Conservation (phyloP, 2,888 invertebrate genomes). For the Pilophorus perplexus region DNA sequence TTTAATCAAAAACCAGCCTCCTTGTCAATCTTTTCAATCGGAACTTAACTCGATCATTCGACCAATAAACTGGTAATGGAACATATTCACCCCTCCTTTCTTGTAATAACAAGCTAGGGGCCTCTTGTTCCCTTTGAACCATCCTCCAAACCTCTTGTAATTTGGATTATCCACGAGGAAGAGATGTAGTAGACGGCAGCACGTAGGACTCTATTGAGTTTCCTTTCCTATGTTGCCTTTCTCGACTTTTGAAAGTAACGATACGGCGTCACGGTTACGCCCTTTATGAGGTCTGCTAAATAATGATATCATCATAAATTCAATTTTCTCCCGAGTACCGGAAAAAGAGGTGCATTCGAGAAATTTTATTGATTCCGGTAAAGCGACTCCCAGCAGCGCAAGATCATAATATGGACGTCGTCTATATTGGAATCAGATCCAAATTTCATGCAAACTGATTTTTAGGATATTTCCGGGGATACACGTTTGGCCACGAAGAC, state of each 20-base stretch:
- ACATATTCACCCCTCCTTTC: constrained; percentile 35
- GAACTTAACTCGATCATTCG: constrained; percentile 35
- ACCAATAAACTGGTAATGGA: constrained; percentile 37
- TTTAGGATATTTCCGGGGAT: too few species aligned
- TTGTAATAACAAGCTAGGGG: constrained; percentile 19
- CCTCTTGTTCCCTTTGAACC: constrained; percentile 18
- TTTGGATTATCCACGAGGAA: constrained; percentile 7
- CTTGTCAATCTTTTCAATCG: constrained; percentile 34
- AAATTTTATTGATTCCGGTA: too few species aligned
- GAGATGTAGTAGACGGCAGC: constrained; percentile 4
- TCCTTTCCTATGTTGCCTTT: neutral
- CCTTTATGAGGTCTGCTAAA: constrained; percentile 32
- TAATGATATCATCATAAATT: constrained; percentile 30
- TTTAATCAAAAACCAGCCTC: constrained; percentile 26
- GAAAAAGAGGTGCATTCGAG: too few species aligned
- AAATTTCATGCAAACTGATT: too few species aligned
- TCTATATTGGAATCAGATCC: too few species aligned
- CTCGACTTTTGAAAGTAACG: constrained; percentile 30
- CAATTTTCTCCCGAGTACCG: constrained; percentile 11
- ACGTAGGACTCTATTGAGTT: constrained; percentile 28
- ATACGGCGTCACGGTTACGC: constrained; percentile 32
- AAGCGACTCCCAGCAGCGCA: too few species aligned
- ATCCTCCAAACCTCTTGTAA: constrained; percentile 21
- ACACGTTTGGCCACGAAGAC: too few species aligned
- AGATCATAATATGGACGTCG: too few species aligned